phyloP scores from a whole-genome alignment of 2,888 invertebrate species.

The Zootermopsis nevadensis region DNA sequence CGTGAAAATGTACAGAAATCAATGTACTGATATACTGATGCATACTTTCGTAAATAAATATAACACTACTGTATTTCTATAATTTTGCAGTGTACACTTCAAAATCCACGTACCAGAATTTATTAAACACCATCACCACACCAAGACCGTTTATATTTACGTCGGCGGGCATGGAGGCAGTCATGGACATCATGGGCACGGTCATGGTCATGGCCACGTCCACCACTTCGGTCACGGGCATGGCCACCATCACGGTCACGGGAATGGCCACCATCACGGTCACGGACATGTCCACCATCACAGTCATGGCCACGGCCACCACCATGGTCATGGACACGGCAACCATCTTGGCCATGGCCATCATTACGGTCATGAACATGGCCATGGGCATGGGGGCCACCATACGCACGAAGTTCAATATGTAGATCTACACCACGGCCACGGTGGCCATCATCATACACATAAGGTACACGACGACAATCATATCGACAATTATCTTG shows the following conservation, averaged over 20 bases:
- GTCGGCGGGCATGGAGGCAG: constrained; percentile 58
- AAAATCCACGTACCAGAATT: constrained; percentile 71
- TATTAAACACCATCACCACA: constrained; percentile 71
- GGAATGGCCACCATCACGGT: constrained; percentile 55
- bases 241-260: neutral
- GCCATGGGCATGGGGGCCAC: constrained; percentile 5
- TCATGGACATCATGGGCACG: constrained; percentile 55
- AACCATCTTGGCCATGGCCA: constrained; percentile 62
- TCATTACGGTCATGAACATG: constrained; percentile 56
- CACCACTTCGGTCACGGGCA: constrained; percentile 3
- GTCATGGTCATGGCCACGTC: constrained; percentile 47
- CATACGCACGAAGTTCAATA: neutral
- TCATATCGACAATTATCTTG: neutral
- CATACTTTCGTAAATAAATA: neutral
- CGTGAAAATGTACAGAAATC: too few species aligned
- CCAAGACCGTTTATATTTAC: constrained; percentile 70
- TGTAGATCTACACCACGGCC: constrained; percentile 3
- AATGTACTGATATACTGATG: too few species aligned
- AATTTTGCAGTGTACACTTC: constrained; percentile 62
- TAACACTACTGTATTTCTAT: neutral
- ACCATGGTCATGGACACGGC: constrained; percentile 55
- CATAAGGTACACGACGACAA: neutral
- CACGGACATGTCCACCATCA: constrained; percentile 64
- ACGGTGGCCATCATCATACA: constrained; percentile 18
- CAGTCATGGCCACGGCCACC: constrained; percentile 56